These are phyloP conservation scores for Lutraria lutraria DNA, from an alignment of 2,888 invertebrate species.

Conservation along the genomic window DNA sequence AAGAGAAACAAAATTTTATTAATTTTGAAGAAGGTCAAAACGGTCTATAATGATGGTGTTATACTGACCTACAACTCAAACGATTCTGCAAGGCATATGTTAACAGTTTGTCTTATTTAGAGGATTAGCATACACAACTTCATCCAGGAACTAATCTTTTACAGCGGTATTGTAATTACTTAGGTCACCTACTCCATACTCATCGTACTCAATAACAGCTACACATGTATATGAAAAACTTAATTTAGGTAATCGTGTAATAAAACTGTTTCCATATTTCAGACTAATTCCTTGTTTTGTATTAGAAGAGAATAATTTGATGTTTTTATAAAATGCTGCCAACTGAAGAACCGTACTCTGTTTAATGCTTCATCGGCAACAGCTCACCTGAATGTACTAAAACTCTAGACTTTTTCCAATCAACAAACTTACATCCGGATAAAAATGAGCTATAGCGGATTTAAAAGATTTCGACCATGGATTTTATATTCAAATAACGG, in stretches of 20 bases:
- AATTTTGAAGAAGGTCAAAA: not conserved
- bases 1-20: not conserved
- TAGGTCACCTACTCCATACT: no score
- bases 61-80: no score
- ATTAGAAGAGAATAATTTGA: not conserved
- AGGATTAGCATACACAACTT: no score
- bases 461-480: not conserved
- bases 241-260: no score
- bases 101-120: no score
- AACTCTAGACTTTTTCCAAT: not conserved
- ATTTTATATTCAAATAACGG: conserved; percentile 8
- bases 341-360: not conserved
- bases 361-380: not conserved
- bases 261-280: not conserved
- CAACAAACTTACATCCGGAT: not conserved
- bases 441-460: conserved; percentile 6
- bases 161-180: no score
- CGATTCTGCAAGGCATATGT: no score
- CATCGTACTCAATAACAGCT: no score
- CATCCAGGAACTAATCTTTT: no score
- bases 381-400: not conserved
- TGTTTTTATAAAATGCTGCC: not conserved
- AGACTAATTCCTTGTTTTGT: not conserved
- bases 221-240: no score
- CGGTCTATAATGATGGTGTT: no score